A percentile compares a stretch with the other conserved stretches of the same genome.
These are phyloP conservation scores for Linyphia triangularis DNA, from an alignment of 2,888 invertebrate species.

Conservation along the genomic window DNA sequence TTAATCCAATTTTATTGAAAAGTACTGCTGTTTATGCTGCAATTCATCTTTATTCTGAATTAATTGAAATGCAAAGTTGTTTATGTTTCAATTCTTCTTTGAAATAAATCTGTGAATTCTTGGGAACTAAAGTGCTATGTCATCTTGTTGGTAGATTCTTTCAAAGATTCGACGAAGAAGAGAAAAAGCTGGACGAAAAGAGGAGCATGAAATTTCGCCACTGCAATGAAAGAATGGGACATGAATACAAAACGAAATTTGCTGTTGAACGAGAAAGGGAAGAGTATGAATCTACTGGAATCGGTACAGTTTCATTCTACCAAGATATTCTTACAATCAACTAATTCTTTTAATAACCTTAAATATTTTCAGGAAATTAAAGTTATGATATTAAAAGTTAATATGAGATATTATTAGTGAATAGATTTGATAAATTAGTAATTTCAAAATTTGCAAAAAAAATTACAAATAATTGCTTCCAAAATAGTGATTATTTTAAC, in stretches of 20 bases:
- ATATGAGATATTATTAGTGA: too few species aligned
- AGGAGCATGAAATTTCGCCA: constrained; percentile 42
- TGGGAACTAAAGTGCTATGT: neutral
- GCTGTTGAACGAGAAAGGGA: constrained; percentile 33
- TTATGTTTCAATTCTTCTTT: too few species aligned
- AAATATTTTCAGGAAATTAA: too few species aligned
- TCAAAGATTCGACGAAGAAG: constrained; percentile 36
- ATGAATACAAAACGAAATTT: constrained; percentile 57
- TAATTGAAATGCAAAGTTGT: too few species aligned
- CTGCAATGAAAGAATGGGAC: constrained; percentile 20
- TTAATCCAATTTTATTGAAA: constrained; percentile 50
- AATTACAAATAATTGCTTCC: too few species aligned
- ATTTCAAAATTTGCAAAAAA: too few species aligned
- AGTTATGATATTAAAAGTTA: too few species aligned
- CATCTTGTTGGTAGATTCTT: constrained; percentile 32
- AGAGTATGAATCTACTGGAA: constrained; percentile 32
- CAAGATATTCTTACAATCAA: neutral
- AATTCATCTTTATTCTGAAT: too few species aligned
- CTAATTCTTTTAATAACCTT: neutral
- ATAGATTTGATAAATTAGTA: too few species aligned
- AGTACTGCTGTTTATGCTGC: constrained; percentile 20
- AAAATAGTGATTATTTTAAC: too few species aligned
- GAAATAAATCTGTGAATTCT: too few species aligned
- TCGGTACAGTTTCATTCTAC: neutral
- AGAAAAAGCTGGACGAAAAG: constrained; percentile 22